phyloP scores from a whole-genome alignment of 2,797 vertebrate species.

The Mallotus villosus region DNA sequence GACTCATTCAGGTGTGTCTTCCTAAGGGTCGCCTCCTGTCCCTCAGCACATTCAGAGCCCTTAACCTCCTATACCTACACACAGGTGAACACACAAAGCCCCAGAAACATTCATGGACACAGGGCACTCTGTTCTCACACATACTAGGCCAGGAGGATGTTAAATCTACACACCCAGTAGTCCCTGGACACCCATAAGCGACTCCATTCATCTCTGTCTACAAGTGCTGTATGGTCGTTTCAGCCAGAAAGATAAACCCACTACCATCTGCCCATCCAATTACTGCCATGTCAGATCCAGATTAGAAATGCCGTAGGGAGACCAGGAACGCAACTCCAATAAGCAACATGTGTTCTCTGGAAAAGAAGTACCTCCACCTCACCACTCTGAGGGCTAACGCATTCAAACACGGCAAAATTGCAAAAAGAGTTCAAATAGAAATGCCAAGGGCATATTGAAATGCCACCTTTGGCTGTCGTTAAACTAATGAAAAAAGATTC shows the following conservation, averaged over 20 bases:
- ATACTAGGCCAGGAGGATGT: background rate
- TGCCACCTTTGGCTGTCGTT: conserved; percentile 10
- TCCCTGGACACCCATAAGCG: conserved; percentile 15
- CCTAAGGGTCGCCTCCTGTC: background rate
- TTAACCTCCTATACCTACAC: background rate
- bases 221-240: background rate
- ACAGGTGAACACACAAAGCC: background rate
- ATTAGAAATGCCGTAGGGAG: background rate
- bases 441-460: background rate
- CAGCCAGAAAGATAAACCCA: conserved; percentile 5
- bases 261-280: conserved; percentile 1
- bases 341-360: no score
- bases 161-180: background rate
- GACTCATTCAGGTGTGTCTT: conserved; percentile 11
- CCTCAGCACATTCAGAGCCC: conserved; percentile 8
- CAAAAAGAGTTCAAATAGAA: conserved; percentile 6
- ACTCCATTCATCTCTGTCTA: conserved; percentile 6
- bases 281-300: background rate
- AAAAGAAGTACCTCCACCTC: background rate
- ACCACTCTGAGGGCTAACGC: background rate
- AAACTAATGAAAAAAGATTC: background rate
- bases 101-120: no score
- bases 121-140: no score
- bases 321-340: no score
- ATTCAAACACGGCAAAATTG: background rate